Conservation (phyloP, 2,888 invertebrate genomes). For the Laothoe populi region DNA sequence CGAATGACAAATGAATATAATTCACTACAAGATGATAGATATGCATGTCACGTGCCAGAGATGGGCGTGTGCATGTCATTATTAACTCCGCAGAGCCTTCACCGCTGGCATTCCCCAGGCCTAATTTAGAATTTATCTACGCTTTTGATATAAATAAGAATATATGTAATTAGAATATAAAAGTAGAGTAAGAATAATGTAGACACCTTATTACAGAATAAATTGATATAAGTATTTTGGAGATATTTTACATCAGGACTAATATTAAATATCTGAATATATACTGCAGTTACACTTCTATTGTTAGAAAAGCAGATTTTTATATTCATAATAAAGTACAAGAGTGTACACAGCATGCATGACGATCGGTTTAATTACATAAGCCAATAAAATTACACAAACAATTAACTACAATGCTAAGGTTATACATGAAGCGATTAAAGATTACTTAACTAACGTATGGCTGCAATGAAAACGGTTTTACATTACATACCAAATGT, state of each 20-base stretch:
- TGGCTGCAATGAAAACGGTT: neutral
- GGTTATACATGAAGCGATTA: neutral
- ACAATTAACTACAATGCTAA: neutral
- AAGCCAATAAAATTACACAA: neutral
- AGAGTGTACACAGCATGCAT: too few species aligned
- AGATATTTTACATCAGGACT: too few species aligned
- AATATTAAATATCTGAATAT: too few species aligned
- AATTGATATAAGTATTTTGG: too few species aligned
- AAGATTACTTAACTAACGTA: neutral
- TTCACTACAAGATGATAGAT: neutral
- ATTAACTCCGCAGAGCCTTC: neutral
- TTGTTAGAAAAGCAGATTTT: too few species aligned
- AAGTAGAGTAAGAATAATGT: too few species aligned
- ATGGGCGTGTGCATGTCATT: neutral
- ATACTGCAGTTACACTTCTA: too few species aligned
- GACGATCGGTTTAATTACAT: too few species aligned
- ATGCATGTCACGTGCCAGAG: conserved; percentile 1
- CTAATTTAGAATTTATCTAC: neutral
- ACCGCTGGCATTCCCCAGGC: neutral
- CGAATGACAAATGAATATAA: neutral
- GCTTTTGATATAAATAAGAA: neutral
- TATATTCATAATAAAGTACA: too few species aligned
- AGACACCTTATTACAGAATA: too few species aligned
- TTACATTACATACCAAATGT: neutral
- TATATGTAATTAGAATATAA: too few species aligned